Evolutionary conservation across 1,140 invertebrate genomes (phyloP).

Genomic region (Zaprionus tsacasi): DNA sequence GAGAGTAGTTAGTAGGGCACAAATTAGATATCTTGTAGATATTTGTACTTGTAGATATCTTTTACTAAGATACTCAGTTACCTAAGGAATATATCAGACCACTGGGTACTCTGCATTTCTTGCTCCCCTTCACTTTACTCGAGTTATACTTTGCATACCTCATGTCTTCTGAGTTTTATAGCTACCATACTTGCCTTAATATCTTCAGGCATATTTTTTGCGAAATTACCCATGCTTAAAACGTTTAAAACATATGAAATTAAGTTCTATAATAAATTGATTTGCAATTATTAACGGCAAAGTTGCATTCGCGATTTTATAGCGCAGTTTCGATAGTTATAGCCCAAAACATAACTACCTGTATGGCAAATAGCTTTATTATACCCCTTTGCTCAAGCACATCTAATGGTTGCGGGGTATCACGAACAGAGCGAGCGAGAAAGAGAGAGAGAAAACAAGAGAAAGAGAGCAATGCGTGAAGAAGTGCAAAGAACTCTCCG

Average conservation of each 20-base stretch:
- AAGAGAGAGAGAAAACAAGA: neutral
- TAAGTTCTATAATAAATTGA: conserved; percentile 5
- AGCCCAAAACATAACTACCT: neutral
- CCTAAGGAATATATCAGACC: too few relatives aligned
- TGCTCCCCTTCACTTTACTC: neutral
- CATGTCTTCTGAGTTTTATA: neutral
- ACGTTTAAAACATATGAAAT: neutral
- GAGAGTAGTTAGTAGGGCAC: neutral
- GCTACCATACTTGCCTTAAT: neutral
- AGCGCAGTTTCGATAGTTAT: neutral
- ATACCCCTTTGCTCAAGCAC: neutral
- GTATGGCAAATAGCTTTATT: conserved; percentile 3
- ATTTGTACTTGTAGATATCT: too few relatives aligned
- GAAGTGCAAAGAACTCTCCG: conserved; percentile 51
- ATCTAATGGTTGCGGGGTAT: conserved; percentile 9
- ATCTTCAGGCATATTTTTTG: neutral
- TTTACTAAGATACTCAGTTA: neutral
- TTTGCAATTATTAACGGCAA: neutral
- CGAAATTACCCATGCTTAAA: neutral
- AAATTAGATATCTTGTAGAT: neutral
- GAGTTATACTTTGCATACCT: neutral
- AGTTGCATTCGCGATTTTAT: neutral
- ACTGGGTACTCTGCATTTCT: neutral
- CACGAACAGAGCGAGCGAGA: neutral
- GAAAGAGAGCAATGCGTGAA: conserved; percentile 24